Conservation (phyloP, 2,797 vertebrate species). For the Morus bassanus region DNA sequence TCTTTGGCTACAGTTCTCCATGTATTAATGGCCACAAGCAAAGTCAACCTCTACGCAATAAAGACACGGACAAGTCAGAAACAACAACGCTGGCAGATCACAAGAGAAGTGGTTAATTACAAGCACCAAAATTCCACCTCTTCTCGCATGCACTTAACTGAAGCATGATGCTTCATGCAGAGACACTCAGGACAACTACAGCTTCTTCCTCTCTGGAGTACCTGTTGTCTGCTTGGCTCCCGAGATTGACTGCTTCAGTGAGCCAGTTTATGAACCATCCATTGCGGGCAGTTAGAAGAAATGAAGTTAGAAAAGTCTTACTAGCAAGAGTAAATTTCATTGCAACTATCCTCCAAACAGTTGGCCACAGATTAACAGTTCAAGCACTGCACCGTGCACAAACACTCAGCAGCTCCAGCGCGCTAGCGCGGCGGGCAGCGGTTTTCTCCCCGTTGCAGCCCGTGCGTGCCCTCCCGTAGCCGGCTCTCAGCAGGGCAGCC, state of each 20-base stretch:
- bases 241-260: too few relatives aligned
- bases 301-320: neutral
- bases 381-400: fast-evolving
- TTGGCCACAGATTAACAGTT: fast-evolving
- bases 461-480: fast-evolving
- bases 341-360: fast-evolving
- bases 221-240: fast-evolving
- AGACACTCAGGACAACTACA: fast-evolving
- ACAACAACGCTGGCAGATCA: neutral
- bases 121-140: too few relatives aligned
- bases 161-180: fast-evolving
- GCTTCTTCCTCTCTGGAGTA: too few relatives aligned
- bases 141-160: fast-evolving
- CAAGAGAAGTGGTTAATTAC: neutral
- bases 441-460: fast-evolving
- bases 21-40: neutral
- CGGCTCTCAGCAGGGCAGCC: fast-evolving
- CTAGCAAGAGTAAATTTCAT: neutral
- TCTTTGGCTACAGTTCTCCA: neutral
- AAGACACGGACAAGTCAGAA: neutral
- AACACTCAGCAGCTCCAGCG: fast-evolving
- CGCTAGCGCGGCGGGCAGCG: neutral
- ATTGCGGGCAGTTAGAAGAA: too few relatives aligned
- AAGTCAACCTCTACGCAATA: neutral
- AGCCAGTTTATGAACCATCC: too few relatives aligned